Evolutionary conservation across 2,888 invertebrate species (phyloP).

Genomic region (Bimastos eiseni): DNA sequence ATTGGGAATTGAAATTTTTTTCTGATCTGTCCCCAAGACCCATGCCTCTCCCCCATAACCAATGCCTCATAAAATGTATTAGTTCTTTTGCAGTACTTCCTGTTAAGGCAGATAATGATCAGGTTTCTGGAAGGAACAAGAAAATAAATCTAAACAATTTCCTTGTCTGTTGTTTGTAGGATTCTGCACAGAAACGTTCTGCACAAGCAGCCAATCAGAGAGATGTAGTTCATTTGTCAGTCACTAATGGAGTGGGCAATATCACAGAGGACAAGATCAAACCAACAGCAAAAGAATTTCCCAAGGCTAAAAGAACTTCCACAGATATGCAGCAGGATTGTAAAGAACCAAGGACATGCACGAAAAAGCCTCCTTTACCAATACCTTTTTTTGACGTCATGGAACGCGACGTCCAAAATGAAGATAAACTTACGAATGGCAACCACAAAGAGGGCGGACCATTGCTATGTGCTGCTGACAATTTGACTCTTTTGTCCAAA

Average conservation of each 20-base stretch:
- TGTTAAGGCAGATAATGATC: neutral
- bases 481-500: neutral
- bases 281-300: neutral
- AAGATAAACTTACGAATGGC: slow-evolving; percentile 6
- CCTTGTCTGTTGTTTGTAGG: neutral
- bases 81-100: neutral
- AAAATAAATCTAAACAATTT: neutral
- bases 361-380: neutral
- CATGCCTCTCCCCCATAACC: no score
- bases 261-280: neutral
- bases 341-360: neutral
- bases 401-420: neutral
- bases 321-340: neutral
- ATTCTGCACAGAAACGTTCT: neutral
- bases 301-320: neutral
- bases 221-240: neutral
- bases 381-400: neutral
- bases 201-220: neutral
- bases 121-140: neutral
- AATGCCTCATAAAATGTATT: no score
- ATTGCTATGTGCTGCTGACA: neutral
- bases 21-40: no score
- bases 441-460: neutral
- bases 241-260: neutral
- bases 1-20: no score